Evolutionary conservation across 2,888 invertebrate genomes (phyloP), one percentile per base, ranked within the genome.

Genomic region (Sarcophaga variegata): DNA sequence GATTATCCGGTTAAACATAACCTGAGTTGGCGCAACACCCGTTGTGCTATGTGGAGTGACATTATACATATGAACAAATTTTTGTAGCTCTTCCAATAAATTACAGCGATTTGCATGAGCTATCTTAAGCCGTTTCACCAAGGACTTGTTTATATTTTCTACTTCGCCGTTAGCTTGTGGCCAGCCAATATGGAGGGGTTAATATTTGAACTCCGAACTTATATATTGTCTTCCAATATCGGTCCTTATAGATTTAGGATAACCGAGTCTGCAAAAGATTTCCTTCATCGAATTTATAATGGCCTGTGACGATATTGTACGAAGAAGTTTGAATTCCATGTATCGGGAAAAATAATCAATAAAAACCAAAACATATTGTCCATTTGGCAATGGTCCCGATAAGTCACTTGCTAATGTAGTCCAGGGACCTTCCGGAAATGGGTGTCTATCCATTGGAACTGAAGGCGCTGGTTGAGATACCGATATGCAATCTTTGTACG

Each of bases 251-350:
- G 63, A 74, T 70, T 86, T 86, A 22, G 87, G 83, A 71, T 81
- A 87, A 64, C 87, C 86, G 37, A 89, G 83, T 86, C 88, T 87
- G 66, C 84, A 88, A 78, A 88, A 87, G 37, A 88, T 88, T 47
- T 85, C 82, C 74, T 85, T 67, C 88, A 86, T 81, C 45, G 87
- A 81, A 59, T 75, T 78, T 62, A 87, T 86, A 14, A 88, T 78
- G 60, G 62, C 17, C 75, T 83, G 54, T 80, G 83, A 54, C n/a
- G 77, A 71, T 63, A 72, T 78, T 63, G 83, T 78, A 64, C 83
- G 75, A 81, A 81, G 22, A 81, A 81, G 70, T 62, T 75, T 81
- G 25, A 81, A 76, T 75, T 81, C 69, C 81, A 75, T 81, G n/a
- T 81, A 74, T 67, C 81, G 76, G 17, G 64, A 71, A 82, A 76